phyloP scores from a whole-genome alignment of 2,888 invertebrate genomes.

The Sesia apiformis region DNA sequence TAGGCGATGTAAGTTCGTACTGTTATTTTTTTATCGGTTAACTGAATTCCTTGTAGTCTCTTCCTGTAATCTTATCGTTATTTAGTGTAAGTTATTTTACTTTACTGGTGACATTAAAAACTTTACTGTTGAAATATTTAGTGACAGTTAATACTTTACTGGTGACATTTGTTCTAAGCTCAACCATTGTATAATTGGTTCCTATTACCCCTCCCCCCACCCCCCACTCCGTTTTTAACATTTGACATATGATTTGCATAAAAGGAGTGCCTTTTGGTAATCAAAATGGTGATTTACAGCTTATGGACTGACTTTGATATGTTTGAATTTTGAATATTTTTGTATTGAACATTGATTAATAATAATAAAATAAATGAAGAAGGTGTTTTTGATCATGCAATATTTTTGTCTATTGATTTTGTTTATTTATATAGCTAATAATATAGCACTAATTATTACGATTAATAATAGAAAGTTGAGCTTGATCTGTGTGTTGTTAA shows the following conservation, averaged over 20 bases:
- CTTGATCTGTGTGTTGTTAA: slow-evolving; percentile 42
- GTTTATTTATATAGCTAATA: slow-evolving; percentile 12
- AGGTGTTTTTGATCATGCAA: slow-evolving; percentile 28
- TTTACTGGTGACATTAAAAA: background rate
- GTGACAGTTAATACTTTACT: background rate
- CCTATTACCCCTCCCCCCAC: slow-evolving; percentile 12
- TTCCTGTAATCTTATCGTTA: slow-evolving; percentile 48
- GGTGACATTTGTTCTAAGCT: slow-evolving; percentile 19
- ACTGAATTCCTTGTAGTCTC: slow-evolving; percentile 38
- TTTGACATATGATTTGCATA: slow-evolving; percentile 31
- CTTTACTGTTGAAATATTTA: too few species aligned
- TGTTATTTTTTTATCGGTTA: slow-evolving; percentile 19
- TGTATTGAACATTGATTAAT: slow-evolving; percentile 32
- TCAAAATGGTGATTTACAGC: slow-evolving; percentile 37
- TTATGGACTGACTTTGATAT: slow-evolving; percentile 53
- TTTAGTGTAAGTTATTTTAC: slow-evolving; percentile 8
- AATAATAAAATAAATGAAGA: slow-evolving; percentile 18
- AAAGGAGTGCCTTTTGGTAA: slow-evolving; percentile 57
- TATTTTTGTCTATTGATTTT: slow-evolving; percentile 31
- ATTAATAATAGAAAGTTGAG: slow-evolving; percentile 28
- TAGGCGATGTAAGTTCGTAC: slow-evolving; percentile 22
- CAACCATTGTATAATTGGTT: slow-evolving; percentile 23
- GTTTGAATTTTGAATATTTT: slow-evolving; percentile 54
- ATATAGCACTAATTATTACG: slow-evolving; percentile 23
- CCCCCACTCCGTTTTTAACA: background rate